Base-by-base conservation (phyloP, 2,113 vertebrate genomes). In the Phocoena sinus region DNA sequence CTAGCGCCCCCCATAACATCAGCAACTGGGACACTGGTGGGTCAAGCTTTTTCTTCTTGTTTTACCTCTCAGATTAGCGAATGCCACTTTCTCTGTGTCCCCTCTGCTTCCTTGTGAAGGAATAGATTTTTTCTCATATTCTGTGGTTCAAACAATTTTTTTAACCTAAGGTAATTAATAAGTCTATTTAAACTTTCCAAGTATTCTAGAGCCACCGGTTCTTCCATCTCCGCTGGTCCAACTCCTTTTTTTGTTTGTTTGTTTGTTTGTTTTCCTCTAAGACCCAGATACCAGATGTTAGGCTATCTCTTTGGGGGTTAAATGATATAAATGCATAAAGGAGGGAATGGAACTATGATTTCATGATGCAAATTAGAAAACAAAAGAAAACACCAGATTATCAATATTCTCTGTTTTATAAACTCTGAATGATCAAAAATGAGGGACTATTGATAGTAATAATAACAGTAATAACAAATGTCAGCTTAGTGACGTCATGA, bases 21-120 rank as follows among this genome's bases (percentile, higher is more conserved):
- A 99, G 99, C 99, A 99, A 98, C 97, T 99, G 99, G 99, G 99
- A 99, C 96, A 99, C 99, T 94, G 99, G 99, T 99, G 98, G 98
- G 99, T 98, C 98, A 97, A 97, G 87, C 98, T 97, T 98, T 97
- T 98, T 98, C 81, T 98, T 98, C 93, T 98, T 95, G 95, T 96
- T 98, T 98, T 98, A 50, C 97, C 97, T 90, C 97, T 90, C 97
- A 93, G 94, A 83, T 79, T 92, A 98, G 94, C 80, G 95, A 97
- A 88, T 95, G 95, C 88, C 95, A 97, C 73, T 91, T 81, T 90
- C 56, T 96, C 79, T 97, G 58, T 97, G 95, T 97, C 58, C 92
- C 47, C 56, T 94, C 71, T 81, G 70, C 71, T 83, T 67, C 95
- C 47, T 60, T 73, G n/a, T 76, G 90, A 93, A 90, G 67, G 71